Conservation (phyloP, 2,888 invertebrate species). For the Dromius quadrimaculatus region DNA sequence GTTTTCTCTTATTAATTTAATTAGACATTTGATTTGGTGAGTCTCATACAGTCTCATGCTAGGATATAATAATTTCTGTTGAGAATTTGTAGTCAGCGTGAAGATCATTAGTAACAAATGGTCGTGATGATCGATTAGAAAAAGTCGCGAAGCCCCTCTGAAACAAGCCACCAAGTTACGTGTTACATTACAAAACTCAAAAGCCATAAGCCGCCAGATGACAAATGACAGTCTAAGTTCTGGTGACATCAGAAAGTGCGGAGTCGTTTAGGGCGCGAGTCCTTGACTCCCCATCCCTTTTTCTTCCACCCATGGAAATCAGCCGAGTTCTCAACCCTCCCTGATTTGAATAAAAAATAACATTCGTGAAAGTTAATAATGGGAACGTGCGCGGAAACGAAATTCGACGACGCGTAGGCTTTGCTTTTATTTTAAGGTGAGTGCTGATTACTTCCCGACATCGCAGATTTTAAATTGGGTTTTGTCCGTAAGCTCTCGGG, state of each 20-base stretch:
- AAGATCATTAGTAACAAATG: slow-evolving; percentile 7
- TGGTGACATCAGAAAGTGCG: slow-evolving; percentile 58
- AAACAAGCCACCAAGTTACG: slow-evolving; percentile 7
- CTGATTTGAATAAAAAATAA: slow-evolving; percentile 68
- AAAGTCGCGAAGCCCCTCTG: neutral
- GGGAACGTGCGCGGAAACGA: slow-evolving; percentile 67
- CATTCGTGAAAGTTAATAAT: slow-evolving; percentile 67
- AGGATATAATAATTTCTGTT: too few relatives aligned
- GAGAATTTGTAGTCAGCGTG: too few relatives aligned
- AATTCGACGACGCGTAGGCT: slow-evolving; percentile 60
- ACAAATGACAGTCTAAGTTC: slow-evolving; percentile 64
- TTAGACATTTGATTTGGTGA: too few relatives aligned
- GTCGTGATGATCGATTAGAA: neutral
- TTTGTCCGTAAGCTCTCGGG: slow-evolving; percentile 56
- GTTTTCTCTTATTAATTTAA: too few relatives aligned
- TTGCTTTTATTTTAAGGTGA: slow-evolving; percentile 65
- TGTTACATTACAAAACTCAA: slow-evolving; percentile 49
- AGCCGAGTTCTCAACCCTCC: slow-evolving; percentile 4
- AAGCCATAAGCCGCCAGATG: slow-evolving; percentile 64
- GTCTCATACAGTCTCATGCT: too few relatives aligned
- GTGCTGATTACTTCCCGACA: slow-evolving; percentile 65
- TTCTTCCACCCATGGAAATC: slow-evolving; percentile 1
- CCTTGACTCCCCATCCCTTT: slow-evolving; percentile 25
- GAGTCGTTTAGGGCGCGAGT: slow-evolving; percentile 55
- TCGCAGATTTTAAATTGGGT: slow-evolving; percentile 66